phyloP scores from a whole-genome alignment of 2,888 invertebrate species.

The Helobdella robusta region DNA sequence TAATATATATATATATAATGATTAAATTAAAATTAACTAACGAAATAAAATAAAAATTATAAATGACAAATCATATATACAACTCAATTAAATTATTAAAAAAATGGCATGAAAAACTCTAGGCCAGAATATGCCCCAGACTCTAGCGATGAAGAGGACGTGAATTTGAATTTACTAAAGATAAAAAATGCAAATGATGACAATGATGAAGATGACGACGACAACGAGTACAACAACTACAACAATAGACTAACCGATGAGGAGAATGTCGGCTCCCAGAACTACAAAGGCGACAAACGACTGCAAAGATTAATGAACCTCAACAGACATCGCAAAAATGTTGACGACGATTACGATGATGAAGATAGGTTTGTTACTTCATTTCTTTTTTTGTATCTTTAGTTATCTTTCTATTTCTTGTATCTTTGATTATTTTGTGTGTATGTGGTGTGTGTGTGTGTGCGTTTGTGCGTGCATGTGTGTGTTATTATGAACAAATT shows the following conservation, averaged over 20 bases:
- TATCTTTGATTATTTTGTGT: neutral
- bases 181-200: slow-evolving; percentile 34
- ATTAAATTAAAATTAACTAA: too few species aligned
- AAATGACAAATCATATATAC: neutral
- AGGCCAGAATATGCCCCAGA: slow-evolving; percentile 79
- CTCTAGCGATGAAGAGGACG: slow-evolving; percentile 75
- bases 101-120: neutral
- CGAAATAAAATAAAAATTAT: too few species aligned
- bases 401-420: neutral
- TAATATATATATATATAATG: too few species aligned
- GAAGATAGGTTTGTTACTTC: neutral
- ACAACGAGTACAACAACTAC: slow-evolving; percentile 68
- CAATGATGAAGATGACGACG: slow-evolving; percentile 43
- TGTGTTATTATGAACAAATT: neutral
- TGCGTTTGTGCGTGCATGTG: neutral
- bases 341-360: neutral
- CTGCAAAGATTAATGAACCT: slow-evolving; percentile 18
- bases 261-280: slow-evolving; percentile 8
- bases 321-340: slow-evolving; percentile 9
- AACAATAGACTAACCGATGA: slow-evolving; percentile 60
- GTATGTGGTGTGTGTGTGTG: neutral
- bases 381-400: neutral
- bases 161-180: slow-evolving; percentile 52
- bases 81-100: slow-evolving; percentile 1
- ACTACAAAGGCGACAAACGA: slow-evolving; percentile 24